Percentiles rank a stretch among this genome's conserved stretches.
These are phyloP conservation scores for Scaptomyza cyrtandrae DNA, from an alignment of 2,888 invertebrate genomes.

Conservation along the genomic window DNA sequence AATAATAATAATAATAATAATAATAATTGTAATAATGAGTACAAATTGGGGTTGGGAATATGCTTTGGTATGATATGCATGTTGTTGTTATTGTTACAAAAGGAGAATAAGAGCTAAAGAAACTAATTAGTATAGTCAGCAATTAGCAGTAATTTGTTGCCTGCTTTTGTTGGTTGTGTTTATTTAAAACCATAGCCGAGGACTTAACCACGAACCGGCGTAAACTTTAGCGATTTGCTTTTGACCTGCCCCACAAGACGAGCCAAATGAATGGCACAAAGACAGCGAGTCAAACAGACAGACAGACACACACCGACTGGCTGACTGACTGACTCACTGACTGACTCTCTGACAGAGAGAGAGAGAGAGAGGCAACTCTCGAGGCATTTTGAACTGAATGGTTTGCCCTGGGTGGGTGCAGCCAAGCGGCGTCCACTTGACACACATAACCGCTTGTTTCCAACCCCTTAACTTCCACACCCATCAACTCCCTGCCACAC, in stretches of 20 bases:
- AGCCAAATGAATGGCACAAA: slow-evolving; percentile 57
- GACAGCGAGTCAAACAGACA: slow-evolving; percentile 43
- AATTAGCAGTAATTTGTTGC: slow-evolving; percentile 66
- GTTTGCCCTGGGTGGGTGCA: slow-evolving; percentile 33
- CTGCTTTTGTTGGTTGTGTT: slow-evolving; percentile 34
- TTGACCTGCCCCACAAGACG: slow-evolving; percentile 63
- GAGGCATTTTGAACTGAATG: slow-evolving; percentile 24
- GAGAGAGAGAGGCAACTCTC: slow-evolving; percentile 19
- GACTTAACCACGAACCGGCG: slow-evolving; percentile 64
- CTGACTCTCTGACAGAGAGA: slow-evolving; percentile 3
- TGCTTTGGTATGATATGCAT: background rate
- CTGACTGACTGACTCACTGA: slow-evolving; percentile 31
- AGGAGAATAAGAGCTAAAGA: slow-evolving; percentile 3
- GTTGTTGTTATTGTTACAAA: background rate
- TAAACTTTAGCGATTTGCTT: slow-evolving; percentile 69
- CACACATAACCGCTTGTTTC: slow-evolving; percentile 56
- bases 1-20: background rate
- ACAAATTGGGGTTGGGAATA: background rate
- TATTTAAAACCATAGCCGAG: slow-evolving; percentile 59
- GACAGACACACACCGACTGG: slow-evolving; percentile 45
- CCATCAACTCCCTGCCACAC: background rate
- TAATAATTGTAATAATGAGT: background rate
- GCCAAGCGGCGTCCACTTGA: slow-evolving; percentile 67
- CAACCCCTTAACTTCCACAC: too few species aligned
- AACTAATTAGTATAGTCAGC: slow-evolving; percentile 62